Evolutionary conservation across 2,797 vertebrate species (phyloP).

Genomic region (Diglossa cyanea): DNA sequence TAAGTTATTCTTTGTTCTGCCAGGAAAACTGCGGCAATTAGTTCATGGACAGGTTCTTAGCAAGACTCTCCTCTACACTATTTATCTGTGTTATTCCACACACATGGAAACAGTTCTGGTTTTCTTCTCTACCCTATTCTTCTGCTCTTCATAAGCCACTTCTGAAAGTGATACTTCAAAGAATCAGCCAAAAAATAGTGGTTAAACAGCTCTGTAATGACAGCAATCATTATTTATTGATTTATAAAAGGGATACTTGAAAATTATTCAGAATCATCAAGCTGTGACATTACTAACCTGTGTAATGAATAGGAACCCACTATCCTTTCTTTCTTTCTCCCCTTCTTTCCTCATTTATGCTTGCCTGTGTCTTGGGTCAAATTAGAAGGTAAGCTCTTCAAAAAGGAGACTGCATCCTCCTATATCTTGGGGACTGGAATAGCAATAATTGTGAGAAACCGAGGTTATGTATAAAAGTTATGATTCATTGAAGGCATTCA

Average conservation of each 20-base stretch:
- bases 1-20: not conserved
- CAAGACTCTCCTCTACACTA: not conserved
- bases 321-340: not conserved
- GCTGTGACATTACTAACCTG: not conserved
- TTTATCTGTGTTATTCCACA: not conserved
- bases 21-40: not conserved
- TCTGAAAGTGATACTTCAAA: not conserved
- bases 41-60: not conserved
- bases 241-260: conserved; percentile 2
- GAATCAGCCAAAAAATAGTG: not conserved
- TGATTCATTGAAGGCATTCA: not conserved
- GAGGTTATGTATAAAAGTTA: not conserved
- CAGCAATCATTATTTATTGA: not conserved
- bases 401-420: not conserved
- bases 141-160: not conserved
- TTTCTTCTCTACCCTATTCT: not conserved
- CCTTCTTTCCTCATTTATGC: not conserved
- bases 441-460: not conserved
- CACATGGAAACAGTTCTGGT: not conserved
- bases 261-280: conserved; percentile 31
- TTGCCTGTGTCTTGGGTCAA: not conserved
- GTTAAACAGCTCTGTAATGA: not conserved
- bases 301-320: not conserved
- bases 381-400: conserved; percentile 30
- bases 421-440: not conserved